Base-by-base conservation (phyloP, 2,888 invertebrate genomes). In the Apotomis betuletana region DNA sequence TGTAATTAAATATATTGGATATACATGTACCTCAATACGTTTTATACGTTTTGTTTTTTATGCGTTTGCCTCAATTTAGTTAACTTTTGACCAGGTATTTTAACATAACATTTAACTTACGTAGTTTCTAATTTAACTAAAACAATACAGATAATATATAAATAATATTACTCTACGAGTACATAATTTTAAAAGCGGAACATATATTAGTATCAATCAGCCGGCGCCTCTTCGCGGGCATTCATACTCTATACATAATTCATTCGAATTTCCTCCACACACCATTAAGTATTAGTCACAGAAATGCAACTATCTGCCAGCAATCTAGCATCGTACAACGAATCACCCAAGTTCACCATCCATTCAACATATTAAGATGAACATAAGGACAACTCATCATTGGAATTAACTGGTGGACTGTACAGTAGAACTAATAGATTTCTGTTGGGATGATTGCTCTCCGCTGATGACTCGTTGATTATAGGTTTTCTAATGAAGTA, bases 381-480 rank as follows among this genome's bases (percentile, higher is more conserved):
- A 15, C 8, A 63, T 59, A 63, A 58, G 38, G 13, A 52, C 27
- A 27, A 8, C 36, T 58, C 8, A 36, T 41, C 44, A 15, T 46
- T 27, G 13, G 6, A 15, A 58, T 4, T 9, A 15, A 3, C 5
- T 52, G 36, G 8, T 15, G 8, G 5, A 41, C 12, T 67, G 70
- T 71, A 61, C 61, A 67, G 57, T 67, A 62, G 67, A 72, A 72
- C 72, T 72, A 72, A 72, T 72, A 72, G 72, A 72, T 72, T 72
- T 68, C 72, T 67, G 72, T 72, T 52, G 36, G 51, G 49, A 63
- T 63, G 68, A 61, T 67, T 62, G 72, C 59, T 54, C 36, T 55
- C 52, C 54, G 67, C 49, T 67, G 72, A 72, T 72, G 62, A 68
- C 67, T 68, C 36, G 9, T 68, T 72, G 58, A 72, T 72, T 63